Evolutionary conservation across 1,140 invertebrate species (phyloP).

Genomic region (Zaprionus vittiger): DNA sequence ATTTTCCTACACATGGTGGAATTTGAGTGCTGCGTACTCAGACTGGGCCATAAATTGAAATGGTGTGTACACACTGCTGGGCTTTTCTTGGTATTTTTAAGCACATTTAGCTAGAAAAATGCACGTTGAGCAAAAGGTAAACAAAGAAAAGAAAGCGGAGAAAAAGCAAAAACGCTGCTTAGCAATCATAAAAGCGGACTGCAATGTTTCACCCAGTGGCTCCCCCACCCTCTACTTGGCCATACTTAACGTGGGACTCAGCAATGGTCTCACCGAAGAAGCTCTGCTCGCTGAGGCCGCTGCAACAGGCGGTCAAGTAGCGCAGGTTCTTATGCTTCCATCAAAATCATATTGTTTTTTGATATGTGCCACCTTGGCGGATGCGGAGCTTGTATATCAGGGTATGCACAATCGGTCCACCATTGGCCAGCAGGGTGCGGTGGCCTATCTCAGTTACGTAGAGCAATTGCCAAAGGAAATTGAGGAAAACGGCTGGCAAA

Average conservation of each 20-base stretch:
- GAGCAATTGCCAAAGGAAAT: constrained; percentile 56
- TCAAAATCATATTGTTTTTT: constrained; percentile 92
- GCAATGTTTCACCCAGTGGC: constrained; percentile 67
- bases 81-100: constrained; percentile 21
- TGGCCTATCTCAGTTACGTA: constrained; percentile 88
- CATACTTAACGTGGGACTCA: constrained; percentile 89
- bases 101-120: constrained; percentile 24
- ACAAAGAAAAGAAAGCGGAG: constrained; percentile 69
- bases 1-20: neutral
- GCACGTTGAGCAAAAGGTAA: constrained; percentile 69
- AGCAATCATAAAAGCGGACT: constrained; percentile 70
- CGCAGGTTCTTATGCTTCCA: constrained; percentile 88
- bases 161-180: constrained; percentile 72
- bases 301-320: constrained; percentile 85
- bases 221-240: constrained; percentile 53
- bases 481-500: constrained; percentile 58
- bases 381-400: constrained; percentile 85
- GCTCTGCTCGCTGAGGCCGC: constrained; percentile 85
- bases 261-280: constrained; percentile 89
- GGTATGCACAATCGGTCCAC: constrained; percentile 86
- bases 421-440: constrained; percentile 85
- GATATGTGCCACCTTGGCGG: constrained; percentile 85
- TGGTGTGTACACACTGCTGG: constrained; percentile 27
- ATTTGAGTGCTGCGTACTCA: neutral
- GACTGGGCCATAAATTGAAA: neutral